Evolutionary conservation across 2,888 invertebrate genomes (phyloP).

Genomic region (Drosophila nr. fundita): DNA sequence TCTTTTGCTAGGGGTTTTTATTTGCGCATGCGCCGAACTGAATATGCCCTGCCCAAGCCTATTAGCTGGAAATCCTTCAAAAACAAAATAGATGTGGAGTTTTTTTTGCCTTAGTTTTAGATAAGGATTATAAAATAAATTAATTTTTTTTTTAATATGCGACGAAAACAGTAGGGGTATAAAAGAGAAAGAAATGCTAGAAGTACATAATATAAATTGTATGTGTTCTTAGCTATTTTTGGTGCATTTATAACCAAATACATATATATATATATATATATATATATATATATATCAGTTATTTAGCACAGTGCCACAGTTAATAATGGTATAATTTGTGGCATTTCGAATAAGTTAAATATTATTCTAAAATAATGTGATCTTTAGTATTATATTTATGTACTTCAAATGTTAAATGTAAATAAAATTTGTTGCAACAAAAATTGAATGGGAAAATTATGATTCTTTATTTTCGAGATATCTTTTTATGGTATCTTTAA

Average conservation of each 20-base stretch:
- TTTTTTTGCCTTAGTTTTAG: constrained; percentile 2
- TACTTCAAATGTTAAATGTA: neutral
- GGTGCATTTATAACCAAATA: neutral
- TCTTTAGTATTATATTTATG: neutral
- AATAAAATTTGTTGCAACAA: neutral
- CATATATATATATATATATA: neutral
- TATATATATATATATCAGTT: neutral
- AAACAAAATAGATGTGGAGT: neutral
- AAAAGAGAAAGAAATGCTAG: neutral
- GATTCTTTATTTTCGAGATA: neutral
- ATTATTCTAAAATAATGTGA: neutral
- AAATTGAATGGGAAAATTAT: neutral
- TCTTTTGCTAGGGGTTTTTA: constrained; percentile 44
- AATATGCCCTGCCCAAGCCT: constrained; percentile 47
- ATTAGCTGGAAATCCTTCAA: constrained; percentile 26
- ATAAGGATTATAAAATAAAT: neutral
- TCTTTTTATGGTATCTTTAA: neutral
- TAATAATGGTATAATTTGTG: neutral
- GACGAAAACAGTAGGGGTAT: neutral
- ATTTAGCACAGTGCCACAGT: neutral
- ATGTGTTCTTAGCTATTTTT: neutral
- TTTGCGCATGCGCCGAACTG: constrained; percentile 51
- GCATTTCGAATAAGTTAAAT: neutral
- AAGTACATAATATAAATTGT: neutral
- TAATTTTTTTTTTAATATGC: neutral